Evolutionary conservation across 2,797 vertebrate genomes (phyloP), one percentile per base, ranked within the genome.

Genomic region (Sebastes oblongus): DNA sequence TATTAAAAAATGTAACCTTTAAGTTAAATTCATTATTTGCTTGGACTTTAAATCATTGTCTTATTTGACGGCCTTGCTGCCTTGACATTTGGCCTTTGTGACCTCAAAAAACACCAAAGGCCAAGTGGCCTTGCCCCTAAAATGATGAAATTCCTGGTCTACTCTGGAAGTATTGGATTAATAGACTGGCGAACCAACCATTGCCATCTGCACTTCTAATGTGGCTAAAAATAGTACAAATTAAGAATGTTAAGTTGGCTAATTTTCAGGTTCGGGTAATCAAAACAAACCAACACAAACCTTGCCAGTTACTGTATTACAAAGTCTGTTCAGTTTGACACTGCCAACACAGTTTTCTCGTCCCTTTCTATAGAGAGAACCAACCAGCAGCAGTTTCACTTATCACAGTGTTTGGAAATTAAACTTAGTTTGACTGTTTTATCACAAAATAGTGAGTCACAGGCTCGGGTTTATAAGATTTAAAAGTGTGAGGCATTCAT

Each of bases 401-500:
- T 81, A 56, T 81, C 42, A 16, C 4, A 0, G 20, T 46, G 20
- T 46, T 76, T 54, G 2, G 30, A 85, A 84, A 78, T 73, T 1
- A 72, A 87, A 84, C 66, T 60, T 58, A 66, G 4, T 78, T 91
- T 75, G 20, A 68, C 56, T 36, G 55, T 80, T 88, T 89, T 71
- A 81, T 89, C 70, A 77, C 86, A 32, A 84, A 88, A 85, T 20
- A 24, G 10, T 54, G 68, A 82, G 25, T 68, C 62, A 54, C 64
- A 46, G 16, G 4, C 30, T 61, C 74, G 59, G 81, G 58, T 86
- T 86, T 86, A 75, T 72, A 73, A 54, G 67, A 84, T 82, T 82
- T 72, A 66, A 85, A 86, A 83, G 65, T 80, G 30, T 60, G 61
- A 74, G 55, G 77, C 67, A 83, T 90, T 80, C 42, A 85, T 89